Evolutionary conservation across 2,113 vertebrate species (phyloP), one percentile per base, ranked within the genome.

Genomic region (Calidris pygmaea): DNA sequence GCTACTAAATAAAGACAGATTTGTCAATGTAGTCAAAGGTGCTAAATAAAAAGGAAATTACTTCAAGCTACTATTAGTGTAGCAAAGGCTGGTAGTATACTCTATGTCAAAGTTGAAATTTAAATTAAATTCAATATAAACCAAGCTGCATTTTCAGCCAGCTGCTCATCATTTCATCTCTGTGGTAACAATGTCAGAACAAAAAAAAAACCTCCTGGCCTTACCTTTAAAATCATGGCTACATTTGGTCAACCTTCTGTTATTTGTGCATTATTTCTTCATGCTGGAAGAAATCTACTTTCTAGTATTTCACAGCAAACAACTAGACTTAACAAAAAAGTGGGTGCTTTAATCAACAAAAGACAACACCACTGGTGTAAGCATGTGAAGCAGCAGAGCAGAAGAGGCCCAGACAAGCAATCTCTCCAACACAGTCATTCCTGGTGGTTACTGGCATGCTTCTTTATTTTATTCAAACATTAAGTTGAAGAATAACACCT

Each of bases 141-240:
- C 20, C 13, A 58, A 67, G 70, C 20, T 66, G 55, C 27, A 32
- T 55, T 89, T 91, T 55, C 37, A 85, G 52, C 16, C 39, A 67
- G 32, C 6, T 9, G 17, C 55, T 41, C 60, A 4, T 30, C 39
- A 66, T 11, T 30, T 68, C 34, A 34, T 20, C 65, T 75, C 11
- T 3, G 20, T 21, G n/a, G 10, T 34, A 22, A 4, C 48, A 35
- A 47, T 3, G 19, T 29, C 62, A 83, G 24, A n/a, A 60, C 39
- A 47, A 72, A 70, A 72, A 70, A n/a, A 87, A 78, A 48, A 41
- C 34, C 12, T 52, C 68, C 59, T 2, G 48, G 39, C 39, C 48
- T 52, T 39, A 55, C 67, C 48, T 76, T 32, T 45, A 45, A 45
- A 13, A 15, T 1, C 70, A 68, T 0, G 0, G n/a, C 34, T 45